Conservation (phyloP, 2,888 invertebrate species). For the Rotaria magnacalcarata region DNA sequence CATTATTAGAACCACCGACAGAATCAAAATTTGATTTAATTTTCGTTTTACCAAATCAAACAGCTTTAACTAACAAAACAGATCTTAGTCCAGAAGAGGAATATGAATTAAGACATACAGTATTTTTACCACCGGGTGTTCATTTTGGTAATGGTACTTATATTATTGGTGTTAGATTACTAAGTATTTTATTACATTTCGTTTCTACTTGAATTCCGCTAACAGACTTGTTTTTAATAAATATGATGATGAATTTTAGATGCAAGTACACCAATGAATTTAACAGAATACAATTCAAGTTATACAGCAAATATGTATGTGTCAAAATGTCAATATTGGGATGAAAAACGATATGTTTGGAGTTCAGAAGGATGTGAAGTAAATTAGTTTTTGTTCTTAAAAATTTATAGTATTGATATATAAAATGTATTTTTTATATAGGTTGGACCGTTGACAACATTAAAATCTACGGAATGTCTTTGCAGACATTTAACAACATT, state of each 20-base stretch:
- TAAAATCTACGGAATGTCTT: constrained; percentile 52
- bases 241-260: constrained; percentile 8
- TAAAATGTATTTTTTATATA: not conserved
- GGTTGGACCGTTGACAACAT: not conserved
- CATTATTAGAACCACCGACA: constrained; percentile 53
- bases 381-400: not conserved
- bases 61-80: constrained; percentile 17
- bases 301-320: constrained; percentile 39
- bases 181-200: constrained; percentile 48
- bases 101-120: constrained; percentile 52
- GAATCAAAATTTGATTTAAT: constrained; percentile 52
- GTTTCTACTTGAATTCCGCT: no score
- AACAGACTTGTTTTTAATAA: not conserved
- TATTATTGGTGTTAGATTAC: constrained; percentile 53
- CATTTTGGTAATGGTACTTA: constrained; percentile 55
- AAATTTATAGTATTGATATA: not conserved
- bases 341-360: constrained; percentile 43
- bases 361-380: constrained; percentile 45
- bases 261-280: constrained; percentile 38
- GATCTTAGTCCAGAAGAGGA: constrained; percentile 33
- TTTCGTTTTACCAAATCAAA: constrained; percentile 51
- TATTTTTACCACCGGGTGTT: constrained; percentile 51
- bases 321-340: constrained; percentile 45
- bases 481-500: constrained; percentile 58
- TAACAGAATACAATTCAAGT: constrained; percentile 36